These are phyloP conservation scores for Camponotus floridanus DNA, from an alignment of 1,140 invertebrate genomes.

Conservation along the genomic window DNA sequence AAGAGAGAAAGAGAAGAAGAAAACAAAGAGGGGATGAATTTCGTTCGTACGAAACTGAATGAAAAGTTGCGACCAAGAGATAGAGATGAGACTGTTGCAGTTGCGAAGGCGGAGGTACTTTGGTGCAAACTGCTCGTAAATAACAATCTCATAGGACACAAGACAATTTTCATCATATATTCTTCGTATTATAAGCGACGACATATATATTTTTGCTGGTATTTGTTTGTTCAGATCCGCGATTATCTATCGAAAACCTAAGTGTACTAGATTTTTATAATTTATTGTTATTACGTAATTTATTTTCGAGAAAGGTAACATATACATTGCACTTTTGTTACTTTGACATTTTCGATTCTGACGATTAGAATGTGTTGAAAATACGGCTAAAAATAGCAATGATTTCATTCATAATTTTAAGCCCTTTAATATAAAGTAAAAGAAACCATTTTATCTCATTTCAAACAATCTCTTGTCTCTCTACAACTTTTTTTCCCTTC, in stretches of 20 bases:
- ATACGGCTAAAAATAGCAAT: not conserved
- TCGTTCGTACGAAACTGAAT: constrained; percentile 17
- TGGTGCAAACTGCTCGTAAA: constrained; percentile 20
- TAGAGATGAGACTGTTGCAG: not conserved
- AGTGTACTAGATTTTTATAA: not conserved
- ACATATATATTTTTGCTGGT: not conserved
- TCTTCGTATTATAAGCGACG: not conserved
- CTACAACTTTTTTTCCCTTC: no score
- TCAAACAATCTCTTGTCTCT: no score
- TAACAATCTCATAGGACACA: not conserved
- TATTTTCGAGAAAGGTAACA: not conserved
- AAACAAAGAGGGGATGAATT: not conserved
- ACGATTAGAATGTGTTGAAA: not conserved
- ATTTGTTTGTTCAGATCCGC: not conserved
- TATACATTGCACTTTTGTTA: not conserved
- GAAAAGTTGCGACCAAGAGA: constrained; percentile 25
- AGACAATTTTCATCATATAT: constrained; percentile 17
- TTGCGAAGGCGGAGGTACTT: not conserved
- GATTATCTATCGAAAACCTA: not conserved
- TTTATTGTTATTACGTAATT: not conserved
- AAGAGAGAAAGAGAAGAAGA: not conserved
- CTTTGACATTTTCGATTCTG: constrained; percentile 12
- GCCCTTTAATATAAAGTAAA: not conserved
- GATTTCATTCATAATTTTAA: not conserved
- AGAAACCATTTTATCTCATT: no score